A percentile compares a stretch with the other conserved stretches of the same genome.
These are phyloP conservation scores for Rhinoraja longicauda DNA, from an alignment of 2,797 vertebrate species.

Conservation along the genomic window DNA sequence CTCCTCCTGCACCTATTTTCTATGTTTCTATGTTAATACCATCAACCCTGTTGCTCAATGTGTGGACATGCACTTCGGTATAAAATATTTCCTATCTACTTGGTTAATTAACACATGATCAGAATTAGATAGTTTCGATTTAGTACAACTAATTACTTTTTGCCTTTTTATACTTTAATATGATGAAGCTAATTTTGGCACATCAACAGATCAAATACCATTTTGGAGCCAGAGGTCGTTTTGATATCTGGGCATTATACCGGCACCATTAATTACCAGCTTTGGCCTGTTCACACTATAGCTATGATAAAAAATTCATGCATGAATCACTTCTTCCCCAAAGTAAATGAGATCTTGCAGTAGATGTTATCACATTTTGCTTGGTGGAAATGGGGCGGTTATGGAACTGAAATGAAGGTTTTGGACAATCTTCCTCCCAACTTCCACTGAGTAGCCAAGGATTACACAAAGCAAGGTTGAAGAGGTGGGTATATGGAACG, in stretches of 20 bases:
- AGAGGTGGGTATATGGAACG: too few species aligned
- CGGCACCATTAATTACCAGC: too few species aligned
- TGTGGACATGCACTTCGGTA: not conserved
- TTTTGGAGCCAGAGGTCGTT: too few species aligned
- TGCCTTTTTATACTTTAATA: not conserved
- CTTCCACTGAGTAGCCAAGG: too few species aligned
- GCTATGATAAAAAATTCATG: not conserved
- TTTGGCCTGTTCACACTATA: not conserved
- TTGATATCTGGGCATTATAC: too few species aligned
- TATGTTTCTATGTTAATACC: too few species aligned
- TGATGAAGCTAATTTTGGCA: not conserved
- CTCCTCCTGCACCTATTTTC: too few species aligned
- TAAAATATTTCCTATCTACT: not conserved
- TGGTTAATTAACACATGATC: not conserved
- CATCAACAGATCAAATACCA: not conserved
- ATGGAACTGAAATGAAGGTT: not conserved
- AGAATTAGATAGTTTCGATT: not conserved
- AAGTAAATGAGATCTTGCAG: not conserved
- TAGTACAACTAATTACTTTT: not conserved
- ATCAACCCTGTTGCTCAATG: not conserved
- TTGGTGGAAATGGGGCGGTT: not conserved
- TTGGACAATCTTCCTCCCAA: not conserved
- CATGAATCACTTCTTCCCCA: not conserved
- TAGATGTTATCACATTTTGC: not conserved
- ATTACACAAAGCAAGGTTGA: too few species aligned